phyloP scores from a whole-genome alignment of 53 echinoderm and acorn worm genomes.

The Patiria pectinifera region DNA sequence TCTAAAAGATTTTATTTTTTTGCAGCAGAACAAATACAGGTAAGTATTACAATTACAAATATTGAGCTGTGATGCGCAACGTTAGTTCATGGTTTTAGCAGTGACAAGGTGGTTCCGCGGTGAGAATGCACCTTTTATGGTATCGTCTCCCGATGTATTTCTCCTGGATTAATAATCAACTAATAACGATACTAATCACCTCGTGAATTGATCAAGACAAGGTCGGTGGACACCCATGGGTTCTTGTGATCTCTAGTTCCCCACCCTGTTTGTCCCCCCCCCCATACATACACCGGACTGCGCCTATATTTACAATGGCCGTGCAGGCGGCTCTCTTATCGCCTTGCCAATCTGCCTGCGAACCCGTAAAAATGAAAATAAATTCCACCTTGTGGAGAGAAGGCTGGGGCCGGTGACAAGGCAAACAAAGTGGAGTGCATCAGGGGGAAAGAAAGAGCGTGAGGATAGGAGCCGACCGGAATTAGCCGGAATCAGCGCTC shows the following conservation, averaged over 20 bases:
- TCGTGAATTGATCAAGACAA: not conserved
- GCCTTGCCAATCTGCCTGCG: conserved; percentile 1
- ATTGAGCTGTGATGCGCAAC: no score
- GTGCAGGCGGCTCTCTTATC: conserved; percentile 20
- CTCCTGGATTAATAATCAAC: conserved; percentile 35
- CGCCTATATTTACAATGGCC: conserved; percentile 3
- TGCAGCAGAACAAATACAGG: no score
- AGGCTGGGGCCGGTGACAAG: not conserved
- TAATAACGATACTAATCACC: conserved; percentile 1
- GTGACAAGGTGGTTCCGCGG: not conserved
- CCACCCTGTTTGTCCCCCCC: no score
- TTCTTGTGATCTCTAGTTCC: no score
- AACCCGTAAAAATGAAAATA: conserved; percentile 38
- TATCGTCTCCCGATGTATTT: not conserved
- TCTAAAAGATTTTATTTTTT: no score
- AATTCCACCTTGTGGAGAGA: conserved; percentile 8
- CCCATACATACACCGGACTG: not conserved
- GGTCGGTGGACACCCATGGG: not conserved
- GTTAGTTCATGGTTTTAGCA: not conserved
- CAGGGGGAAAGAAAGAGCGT: not conserved
- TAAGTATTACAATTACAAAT: no score
- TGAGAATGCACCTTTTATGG: not conserved
- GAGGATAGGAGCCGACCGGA: not conserved
- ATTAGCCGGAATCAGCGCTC: conserved; percentile 3
- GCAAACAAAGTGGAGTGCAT: conserved; percentile 45